Evolutionary conservation across 2,113 vertebrate species (phyloP).

Genomic region (Ramphastos sulfuratus): DNA sequence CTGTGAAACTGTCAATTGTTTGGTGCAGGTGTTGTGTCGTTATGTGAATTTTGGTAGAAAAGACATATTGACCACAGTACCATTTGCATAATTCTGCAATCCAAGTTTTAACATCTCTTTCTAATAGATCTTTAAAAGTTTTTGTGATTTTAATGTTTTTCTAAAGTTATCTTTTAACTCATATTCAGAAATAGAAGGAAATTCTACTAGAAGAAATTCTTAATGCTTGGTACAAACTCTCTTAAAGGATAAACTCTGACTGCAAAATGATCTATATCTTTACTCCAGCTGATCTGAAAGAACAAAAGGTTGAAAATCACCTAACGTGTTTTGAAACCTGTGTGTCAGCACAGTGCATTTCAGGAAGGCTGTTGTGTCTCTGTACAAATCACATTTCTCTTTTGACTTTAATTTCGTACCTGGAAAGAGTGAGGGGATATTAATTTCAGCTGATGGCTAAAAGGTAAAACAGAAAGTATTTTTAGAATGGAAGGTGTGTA

Average conservation of each 20-base stretch:
- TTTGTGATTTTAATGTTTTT: background rate
- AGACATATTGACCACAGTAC: background rate
- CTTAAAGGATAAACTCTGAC: background rate
- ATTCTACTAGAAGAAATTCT: background rate
- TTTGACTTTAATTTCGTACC: background rate
- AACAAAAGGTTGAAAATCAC: conserved; percentile 24
- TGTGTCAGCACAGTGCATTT: background rate
- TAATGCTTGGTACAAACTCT: background rate
- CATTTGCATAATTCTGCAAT: background rate
- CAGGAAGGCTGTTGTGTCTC: background rate
- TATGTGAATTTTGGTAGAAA: background rate
- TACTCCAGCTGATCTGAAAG: background rate
- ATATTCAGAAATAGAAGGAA: background rate
- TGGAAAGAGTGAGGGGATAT: background rate
- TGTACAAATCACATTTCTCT: background rate
- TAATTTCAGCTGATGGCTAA: background rate
- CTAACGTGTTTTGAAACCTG: background rate
- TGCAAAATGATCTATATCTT: background rate
- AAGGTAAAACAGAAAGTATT: background rate
- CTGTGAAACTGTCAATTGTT: background rate
- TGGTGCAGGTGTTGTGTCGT: background rate
- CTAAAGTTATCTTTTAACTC: background rate
- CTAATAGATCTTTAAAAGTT: background rate
- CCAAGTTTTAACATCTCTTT: background rate
- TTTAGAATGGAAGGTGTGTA: background rate